Percentiles rank a stretch among this genome's conserved stretches.
phyloP scores from a whole-genome alignment of 2,113 vertebrate species.

The Columbina picui region DNA sequence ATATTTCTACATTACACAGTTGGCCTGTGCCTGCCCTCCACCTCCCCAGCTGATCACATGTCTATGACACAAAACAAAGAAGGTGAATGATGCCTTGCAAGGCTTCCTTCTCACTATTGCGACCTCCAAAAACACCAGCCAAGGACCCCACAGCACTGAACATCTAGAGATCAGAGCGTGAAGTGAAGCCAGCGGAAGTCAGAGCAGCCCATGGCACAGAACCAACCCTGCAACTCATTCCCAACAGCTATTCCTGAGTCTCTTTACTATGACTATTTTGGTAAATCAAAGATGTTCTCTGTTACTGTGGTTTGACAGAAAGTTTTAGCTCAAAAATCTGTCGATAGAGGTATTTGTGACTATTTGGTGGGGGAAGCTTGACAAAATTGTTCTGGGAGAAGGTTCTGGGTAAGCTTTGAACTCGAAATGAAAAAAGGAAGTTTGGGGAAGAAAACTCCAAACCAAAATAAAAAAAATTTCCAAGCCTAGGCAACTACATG shows the following conservation, averaged over 20 bases:
- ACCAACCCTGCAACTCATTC: neutral
- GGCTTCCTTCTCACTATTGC: neutral
- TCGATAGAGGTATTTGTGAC: no score
- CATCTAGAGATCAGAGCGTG: neutral
- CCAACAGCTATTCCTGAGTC: neutral
- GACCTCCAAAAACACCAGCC: neutral
- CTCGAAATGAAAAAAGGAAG: neutral
- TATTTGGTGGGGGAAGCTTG: neutral
- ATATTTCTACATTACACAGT: neutral
- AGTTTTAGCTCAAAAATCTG: no score
- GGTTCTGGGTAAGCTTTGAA: neutral
- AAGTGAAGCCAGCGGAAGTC: neutral
- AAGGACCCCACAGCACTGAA: rapidly evolving
- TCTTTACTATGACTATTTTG: neutral
- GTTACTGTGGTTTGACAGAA: constrained; percentile 38
- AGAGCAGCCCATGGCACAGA: neutral
- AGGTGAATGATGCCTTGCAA: neutral
- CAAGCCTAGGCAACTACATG: neutral
- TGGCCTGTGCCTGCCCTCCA: neutral
- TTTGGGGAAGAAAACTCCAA: neutral
- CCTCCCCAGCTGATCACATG: neutral
- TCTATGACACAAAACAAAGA: neutral
- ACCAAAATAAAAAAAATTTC: neutral
- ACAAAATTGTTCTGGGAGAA: neutral
- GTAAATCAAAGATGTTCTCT: constrained; percentile 59